Percentiles rank a stretch among this genome's conserved stretches.
These are phyloP conservation scores for Pyrochroa serraticornis DNA, from an alignment of 2,888 invertebrate species.

Conservation along the genomic window DNA sequence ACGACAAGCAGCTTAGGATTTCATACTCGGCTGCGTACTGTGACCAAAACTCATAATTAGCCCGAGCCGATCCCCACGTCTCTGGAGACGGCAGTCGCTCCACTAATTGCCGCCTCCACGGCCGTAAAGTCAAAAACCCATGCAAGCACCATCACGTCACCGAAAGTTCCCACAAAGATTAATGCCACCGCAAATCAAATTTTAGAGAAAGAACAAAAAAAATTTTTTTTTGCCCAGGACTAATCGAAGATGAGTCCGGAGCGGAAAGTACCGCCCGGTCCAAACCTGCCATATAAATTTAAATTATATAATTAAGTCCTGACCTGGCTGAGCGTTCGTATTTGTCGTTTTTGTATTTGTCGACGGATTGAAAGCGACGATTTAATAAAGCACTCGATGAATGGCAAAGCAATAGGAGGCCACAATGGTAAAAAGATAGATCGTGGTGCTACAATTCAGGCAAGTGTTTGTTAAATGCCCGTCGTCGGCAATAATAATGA, in stretches of 20 bases:
- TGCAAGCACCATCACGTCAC: slow-evolving; percentile 25
- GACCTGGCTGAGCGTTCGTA: slow-evolving; percentile 23
- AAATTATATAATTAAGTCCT: slow-evolving; percentile 28
- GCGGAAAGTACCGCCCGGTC: slow-evolving; percentile 22
- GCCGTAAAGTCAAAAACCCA: slow-evolving; percentile 46
- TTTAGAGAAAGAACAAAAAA: slow-evolving; percentile 23
- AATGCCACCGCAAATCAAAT: slow-evolving; percentile 11
- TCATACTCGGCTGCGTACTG: slow-evolving; percentile 45
- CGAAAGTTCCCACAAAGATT: not conserved
- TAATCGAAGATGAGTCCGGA: not conserved
- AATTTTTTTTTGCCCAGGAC: too few relatives aligned
- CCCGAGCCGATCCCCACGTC: slow-evolving; percentile 40
- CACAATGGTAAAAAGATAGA: slow-evolving; percentile 26
- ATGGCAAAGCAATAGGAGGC: slow-evolving; percentile 24
- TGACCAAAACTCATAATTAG: slow-evolving; percentile 50
- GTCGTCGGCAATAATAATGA: slow-evolving; percentile 22
- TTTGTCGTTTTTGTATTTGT: slow-evolving; percentile 24
- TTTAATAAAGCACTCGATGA: slow-evolving; percentile 26
- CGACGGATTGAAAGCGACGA: slow-evolving; percentile 18
- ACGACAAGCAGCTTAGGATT: slow-evolving; percentile 56
- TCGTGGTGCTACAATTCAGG: slow-evolving; percentile 24
- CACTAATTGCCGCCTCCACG: slow-evolving; percentile 50
- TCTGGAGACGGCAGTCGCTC: slow-evolving; percentile 39
- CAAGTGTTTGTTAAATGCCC: slow-evolving; percentile 21
- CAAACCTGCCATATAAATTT: slow-evolving; percentile 26